Percentiles rank a stretch among this genome's conserved stretches.
These are phyloP conservation scores for Podocnemis expansa DNA, from an alignment of 2,113 vertebrate genomes.

Conservation along the genomic window DNA sequence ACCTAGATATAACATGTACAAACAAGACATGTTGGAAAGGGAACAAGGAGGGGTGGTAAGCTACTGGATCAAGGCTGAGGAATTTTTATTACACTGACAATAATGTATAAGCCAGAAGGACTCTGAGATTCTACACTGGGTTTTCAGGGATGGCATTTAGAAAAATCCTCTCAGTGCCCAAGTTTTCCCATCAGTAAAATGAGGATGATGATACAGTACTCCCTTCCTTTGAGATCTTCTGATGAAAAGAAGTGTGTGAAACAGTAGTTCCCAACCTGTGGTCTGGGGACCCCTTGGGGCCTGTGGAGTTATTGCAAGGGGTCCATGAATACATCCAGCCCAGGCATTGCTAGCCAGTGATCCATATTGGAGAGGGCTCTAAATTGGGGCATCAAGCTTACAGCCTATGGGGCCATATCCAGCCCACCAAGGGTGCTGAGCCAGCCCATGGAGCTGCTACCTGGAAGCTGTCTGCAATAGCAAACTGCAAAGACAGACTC, in stretches of 20 bases:
- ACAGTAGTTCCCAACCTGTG: no score
- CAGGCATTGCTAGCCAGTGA: no score
- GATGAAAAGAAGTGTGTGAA: not conserved
- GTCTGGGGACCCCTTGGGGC: no score
- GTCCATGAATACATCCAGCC: no score
- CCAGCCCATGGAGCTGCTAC: no score
- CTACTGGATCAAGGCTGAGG: rapidly evolving
- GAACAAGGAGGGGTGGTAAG: not conserved
- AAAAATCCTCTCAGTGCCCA: not conserved
- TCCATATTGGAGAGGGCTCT: no score
- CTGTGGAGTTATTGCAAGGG: no score
- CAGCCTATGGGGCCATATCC: no score
- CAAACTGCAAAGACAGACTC: no score
- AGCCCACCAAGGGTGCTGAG: no score
- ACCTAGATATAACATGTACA: not conserved
- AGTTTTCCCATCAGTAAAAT: not conserved
- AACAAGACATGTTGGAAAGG: not conserved
- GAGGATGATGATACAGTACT: not conserved
- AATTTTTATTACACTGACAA: not conserved
- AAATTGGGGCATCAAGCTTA: no score
- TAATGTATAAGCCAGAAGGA: not conserved
- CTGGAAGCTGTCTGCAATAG: no score
- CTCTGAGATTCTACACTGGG: not conserved
- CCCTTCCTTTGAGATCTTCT: not conserved
- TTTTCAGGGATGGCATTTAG: not conserved